These are phyloP conservation scores for Tinea semifulvella DNA, from an alignment of 2,888 invertebrate genomes.

Conservation along the genomic window DNA sequence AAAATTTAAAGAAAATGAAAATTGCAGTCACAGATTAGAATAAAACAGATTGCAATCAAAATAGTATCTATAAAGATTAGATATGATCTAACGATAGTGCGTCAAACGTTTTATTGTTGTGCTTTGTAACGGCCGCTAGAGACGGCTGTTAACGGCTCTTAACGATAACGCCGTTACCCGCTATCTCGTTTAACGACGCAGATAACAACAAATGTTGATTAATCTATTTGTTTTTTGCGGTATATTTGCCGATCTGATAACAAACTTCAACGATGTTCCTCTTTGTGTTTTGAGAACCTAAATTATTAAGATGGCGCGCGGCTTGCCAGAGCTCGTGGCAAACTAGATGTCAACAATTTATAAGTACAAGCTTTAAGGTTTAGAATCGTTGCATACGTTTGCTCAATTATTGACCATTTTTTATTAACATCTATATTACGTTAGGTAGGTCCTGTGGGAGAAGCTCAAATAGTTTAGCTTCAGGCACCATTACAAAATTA, in stretches of 20 bases:
- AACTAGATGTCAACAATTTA: no score
- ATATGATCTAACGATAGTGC: background rate
- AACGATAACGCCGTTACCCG: constrained; percentile 23
- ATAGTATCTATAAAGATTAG: constrained; percentile 5
- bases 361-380: no score
- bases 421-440: no score
- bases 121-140: constrained; percentile 28
- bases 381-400: no score
- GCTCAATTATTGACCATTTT: no score
- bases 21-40: background rate
- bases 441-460: no score
- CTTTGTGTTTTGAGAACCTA: no score
- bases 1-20: no score
- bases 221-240: constrained; percentile 6
- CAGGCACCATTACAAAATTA: no score
- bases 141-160: constrained; percentile 25
- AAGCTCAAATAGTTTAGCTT: no score
- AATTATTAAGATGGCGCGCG: no score
- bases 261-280: background rate
- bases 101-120: background rate
- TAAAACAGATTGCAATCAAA: background rate
- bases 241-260: background rate
- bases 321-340: no score
- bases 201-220: background rate
- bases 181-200: constrained; percentile 14